Conservation (phyloP, 2,888 invertebrate species). For the Idaea dimidiata region DNA sequence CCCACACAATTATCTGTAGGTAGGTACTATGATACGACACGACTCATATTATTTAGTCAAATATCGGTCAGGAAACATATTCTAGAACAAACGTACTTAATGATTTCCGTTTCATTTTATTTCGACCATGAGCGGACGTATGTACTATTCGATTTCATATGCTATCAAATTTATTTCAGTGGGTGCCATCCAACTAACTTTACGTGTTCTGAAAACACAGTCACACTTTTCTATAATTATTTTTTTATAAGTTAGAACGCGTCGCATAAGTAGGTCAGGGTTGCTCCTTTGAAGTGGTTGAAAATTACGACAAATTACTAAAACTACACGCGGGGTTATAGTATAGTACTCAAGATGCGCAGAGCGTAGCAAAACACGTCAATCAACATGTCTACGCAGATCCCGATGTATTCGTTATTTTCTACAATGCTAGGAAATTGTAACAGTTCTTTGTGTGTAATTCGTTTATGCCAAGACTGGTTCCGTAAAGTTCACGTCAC, state of each 20-base stretch:
- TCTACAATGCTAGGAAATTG: background rate
- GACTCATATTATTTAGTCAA: constrained; percentile 48
- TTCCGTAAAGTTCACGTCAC: constrained; percentile 46
- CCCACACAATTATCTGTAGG: constrained; percentile 41
- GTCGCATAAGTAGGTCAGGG: constrained; percentile 55
- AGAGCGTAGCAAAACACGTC: constrained; percentile 54
- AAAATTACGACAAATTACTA: constrained; percentile 51
- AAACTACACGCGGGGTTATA: constrained; percentile 34
- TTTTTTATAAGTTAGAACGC: constrained; percentile 22
- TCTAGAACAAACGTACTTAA: constrained; percentile 40
- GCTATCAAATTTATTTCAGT: background rate
- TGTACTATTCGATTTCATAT: background rate
- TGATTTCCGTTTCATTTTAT: constrained; percentile 12
- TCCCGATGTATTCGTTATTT: constrained; percentile 28
- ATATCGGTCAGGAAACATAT: constrained; percentile 39
- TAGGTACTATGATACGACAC: constrained; percentile 48
- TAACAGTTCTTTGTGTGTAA: background rate
- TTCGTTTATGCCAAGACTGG: constrained; percentile 33
- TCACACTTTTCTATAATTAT: constrained; percentile 19
- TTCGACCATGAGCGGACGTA: background rate
- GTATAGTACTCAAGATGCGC: constrained; percentile 40
- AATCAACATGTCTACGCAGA: constrained; percentile 60
- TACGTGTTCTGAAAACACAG: background rate
- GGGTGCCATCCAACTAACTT: background rate
- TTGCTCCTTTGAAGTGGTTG: constrained; percentile 47